Conservation (phyloP, 2,888 invertebrate genomes). For the Artemia sp. region DNA sequence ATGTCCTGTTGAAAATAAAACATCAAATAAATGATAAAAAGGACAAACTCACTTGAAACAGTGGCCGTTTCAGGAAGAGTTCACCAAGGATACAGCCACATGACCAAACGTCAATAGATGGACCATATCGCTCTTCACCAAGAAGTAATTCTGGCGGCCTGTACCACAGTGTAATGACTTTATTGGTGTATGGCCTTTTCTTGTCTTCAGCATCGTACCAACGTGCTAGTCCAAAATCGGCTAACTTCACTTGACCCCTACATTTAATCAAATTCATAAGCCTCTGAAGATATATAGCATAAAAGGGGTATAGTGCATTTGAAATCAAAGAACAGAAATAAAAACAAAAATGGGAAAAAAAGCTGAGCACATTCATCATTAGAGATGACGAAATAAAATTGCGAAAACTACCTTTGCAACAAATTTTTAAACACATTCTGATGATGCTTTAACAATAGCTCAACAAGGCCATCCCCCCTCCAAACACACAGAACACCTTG, state of each 20-base stretch:
- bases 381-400: too few species aligned
- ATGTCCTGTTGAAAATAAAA: too few species aligned
- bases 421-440: neutral
- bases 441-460: too few species aligned
- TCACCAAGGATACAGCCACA: constrained; percentile 98
- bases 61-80: constrained; percentile 81
- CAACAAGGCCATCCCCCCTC: too few species aligned
- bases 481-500: too few species aligned
- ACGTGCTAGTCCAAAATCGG: constrained; percentile 92
- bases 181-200: constrained; percentile 91
- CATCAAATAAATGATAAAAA: too few species aligned
- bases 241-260: constrained; percentile 96
- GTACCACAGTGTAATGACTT: constrained; percentile 97
- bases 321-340: neutral
- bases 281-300: neutral
- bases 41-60: constrained; percentile 58
- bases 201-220: constrained; percentile 88
- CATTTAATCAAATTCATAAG: constrained; percentile 26
- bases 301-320: constrained; percentile 10
- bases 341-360: neutral
- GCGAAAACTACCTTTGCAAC: neutral
- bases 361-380: constrained; percentile 13
- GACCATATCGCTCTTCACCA: constrained; percentile 92
- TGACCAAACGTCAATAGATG: constrained; percentile 97
- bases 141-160: constrained; percentile 88